A percentile compares a stretch with the other conserved stretches of the same genome.
phyloP scores from a whole-genome alignment of 2,797 vertebrate genomes.

The Smutsia temminckii region DNA sequence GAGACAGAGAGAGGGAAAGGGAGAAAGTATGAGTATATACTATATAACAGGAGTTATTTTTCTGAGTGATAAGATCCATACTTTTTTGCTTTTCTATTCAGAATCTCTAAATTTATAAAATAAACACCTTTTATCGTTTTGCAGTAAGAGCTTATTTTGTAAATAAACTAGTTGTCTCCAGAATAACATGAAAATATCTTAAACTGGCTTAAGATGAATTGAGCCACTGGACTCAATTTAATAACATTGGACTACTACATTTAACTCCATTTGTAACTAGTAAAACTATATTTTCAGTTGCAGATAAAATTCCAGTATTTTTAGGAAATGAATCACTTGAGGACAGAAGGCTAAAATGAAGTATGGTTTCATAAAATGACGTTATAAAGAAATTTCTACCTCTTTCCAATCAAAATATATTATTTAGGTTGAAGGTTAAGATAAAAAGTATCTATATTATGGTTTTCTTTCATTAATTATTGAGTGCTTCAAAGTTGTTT shows the following conservation, averaged over 20 bases:
- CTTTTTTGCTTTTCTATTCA: background rate
- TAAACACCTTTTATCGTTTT: background rate
- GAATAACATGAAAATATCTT: background rate
- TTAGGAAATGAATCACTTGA: background rate
- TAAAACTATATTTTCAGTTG: background rate
- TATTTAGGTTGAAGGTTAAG: background rate
- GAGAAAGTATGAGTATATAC: background rate
- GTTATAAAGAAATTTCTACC: background rate
- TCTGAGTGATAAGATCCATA: background rate
- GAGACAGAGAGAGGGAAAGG: background rate
- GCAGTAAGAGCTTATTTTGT: background rate
- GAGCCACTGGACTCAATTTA: background rate
- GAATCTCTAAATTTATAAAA: conserved; percentile 42
- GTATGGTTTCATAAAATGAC: background rate
- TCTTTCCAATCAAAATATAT: conserved; percentile 25
- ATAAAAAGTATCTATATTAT: background rate
- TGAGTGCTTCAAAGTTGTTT: background rate
- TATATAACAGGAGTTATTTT: background rate
- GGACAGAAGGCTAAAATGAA: background rate
- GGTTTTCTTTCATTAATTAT: background rate
- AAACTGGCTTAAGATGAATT: background rate
- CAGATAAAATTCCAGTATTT: background rate
- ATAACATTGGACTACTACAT: background rate
- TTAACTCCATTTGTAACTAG: background rate
- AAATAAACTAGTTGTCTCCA: background rate